These are phyloP conservation scores for Aphis gossypii DNA, from an alignment of 1,140 invertebrate species.

Conservation along the genomic window DNA sequence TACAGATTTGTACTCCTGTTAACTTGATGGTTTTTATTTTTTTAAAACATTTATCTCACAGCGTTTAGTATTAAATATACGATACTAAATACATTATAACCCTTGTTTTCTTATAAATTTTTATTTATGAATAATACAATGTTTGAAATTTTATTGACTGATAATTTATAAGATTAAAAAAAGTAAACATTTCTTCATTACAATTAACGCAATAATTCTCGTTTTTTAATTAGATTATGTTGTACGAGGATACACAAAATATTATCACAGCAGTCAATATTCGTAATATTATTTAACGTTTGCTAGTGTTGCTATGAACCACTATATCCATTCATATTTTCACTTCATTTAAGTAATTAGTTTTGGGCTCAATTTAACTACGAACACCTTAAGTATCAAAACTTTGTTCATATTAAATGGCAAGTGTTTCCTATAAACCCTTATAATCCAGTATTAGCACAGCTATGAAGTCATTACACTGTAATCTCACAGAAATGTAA, in stretches of 20 bases:
- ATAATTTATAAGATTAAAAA: too few relatives aligned
- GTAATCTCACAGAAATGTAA: neutral
- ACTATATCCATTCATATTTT: neutral
- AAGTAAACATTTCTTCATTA: neutral
- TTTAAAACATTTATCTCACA: neutral
- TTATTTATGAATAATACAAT: neutral
- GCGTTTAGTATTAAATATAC: neutral
- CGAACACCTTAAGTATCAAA: slow-evolving; percentile 6
- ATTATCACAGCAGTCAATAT: too few relatives aligned
- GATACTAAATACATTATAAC: neutral
- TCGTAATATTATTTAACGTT: too few relatives aligned
- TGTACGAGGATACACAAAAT: neutral
- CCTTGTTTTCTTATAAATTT: neutral
- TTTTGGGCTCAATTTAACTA: neutral
- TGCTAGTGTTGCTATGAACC: too few relatives aligned
- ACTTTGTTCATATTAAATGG: neutral
- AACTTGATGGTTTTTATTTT: neutral
- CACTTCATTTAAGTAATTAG: neutral
- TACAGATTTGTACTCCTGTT: neutral
- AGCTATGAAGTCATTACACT: neutral
- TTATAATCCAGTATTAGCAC: slow-evolving; percentile 3
- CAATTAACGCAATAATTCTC: neutral
- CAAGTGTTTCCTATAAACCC: slow-evolving; percentile 24
- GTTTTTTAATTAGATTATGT: neutral
- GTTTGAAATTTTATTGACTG: neutral